These are phyloP conservation scores for Apantesis nais DNA, from an alignment of 2,888 invertebrate species.

Conservation along the genomic window DNA sequence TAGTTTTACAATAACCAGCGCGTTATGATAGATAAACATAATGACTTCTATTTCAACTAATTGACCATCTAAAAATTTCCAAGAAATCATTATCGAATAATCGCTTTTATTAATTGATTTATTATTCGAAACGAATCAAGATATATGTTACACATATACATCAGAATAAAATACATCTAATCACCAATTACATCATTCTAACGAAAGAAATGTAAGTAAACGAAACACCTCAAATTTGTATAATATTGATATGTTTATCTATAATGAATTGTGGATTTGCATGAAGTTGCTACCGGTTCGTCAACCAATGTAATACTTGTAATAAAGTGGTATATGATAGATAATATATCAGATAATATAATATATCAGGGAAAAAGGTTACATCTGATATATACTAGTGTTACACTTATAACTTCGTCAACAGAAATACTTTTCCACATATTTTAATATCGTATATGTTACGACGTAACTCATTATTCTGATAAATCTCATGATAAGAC, in stretches of 20 bases:
- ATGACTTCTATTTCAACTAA: neutral
- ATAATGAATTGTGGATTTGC: constrained; percentile 16
- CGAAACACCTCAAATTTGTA: neutral
- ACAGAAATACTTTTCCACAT: neutral
- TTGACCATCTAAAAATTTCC: neutral
- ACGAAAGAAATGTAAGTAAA: neutral
- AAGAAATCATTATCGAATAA: neutral
- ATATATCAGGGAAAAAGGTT: neutral
- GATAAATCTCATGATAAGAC: neutral
- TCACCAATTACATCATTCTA: neutral
- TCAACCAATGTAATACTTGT: neutral
- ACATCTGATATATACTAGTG: neutral
- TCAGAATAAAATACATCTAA: neutral
- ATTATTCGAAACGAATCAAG: neutral
- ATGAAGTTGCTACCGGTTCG: neutral
- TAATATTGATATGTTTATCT: constrained; percentile 40
- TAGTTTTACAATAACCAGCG: neutral
- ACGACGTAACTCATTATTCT: neutral
- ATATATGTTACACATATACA: neutral
- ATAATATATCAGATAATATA: neutral
- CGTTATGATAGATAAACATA: neutral
- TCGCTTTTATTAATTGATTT: neutral
- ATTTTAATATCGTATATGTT: neutral
- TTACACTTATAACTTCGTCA: neutral
- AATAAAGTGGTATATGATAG: neutral